Evolutionary conservation across 2,888 invertebrate species (phyloP), one percentile per base, ranked within the genome.

Genomic region (Tuta absoluta): DNA sequence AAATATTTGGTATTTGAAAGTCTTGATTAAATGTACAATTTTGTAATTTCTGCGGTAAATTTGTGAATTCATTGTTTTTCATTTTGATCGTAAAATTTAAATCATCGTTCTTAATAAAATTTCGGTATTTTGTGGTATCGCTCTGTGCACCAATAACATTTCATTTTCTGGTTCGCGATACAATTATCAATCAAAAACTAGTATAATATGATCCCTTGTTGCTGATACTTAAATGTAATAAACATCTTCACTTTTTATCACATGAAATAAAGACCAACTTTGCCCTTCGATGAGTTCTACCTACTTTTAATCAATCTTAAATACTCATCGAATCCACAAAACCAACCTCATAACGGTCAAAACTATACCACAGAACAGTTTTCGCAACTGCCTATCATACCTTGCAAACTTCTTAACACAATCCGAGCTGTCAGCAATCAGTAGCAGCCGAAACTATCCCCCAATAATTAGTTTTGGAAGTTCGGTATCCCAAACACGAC

Each of bases 401-500:
- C 33, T 56, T 17, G 33, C 33, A 28, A 56, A 56, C 56, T 56
- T 28, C 10, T n/a, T 28, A 56, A 56, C 24, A 33, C 56, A 33
- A 56, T 56, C 56, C 10, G n/a, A 28, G 56, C 33, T 23, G 23
- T 53, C 51, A 56, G 56, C 56, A 56, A 33, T 56, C 33, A 33
- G 28, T 56, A 33, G n/a, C 53, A n/a, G 17, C 24, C 17, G 51
- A 21, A 53, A 28, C 33, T 45, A 45, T n/a, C 45, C 28, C 24
- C 56, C 28, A 17, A 56, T 56, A 33, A 56, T 56, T 56, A 56
- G 56, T 56, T 56, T 24, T 12, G 33, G n/a, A 56, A 24, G n/a
- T 56, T 28, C 56, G 1, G 56, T 33, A 17, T n/a, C 56, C 53
- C 56, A 56, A 56, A 56, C 56, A 56, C 56, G 56, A 33, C 56